Base-by-base conservation (phyloP, 2,888 invertebrate species). In the Scelioninae gen. 1 region DNA sequence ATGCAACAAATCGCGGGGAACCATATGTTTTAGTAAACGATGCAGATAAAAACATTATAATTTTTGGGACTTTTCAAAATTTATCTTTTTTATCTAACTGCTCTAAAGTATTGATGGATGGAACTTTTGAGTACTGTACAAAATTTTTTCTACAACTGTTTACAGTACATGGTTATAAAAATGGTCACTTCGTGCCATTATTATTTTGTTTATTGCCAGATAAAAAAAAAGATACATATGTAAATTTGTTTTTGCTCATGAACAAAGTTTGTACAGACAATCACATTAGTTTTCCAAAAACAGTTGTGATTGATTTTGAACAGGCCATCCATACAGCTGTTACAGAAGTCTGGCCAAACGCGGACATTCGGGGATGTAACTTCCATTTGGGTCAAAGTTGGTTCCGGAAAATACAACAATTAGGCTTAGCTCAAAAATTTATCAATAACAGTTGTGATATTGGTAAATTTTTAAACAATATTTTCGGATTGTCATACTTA, bases 381-480 rank as follows among this genome's bases (percentile, higher is more conserved):
- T 58, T 58, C 40, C 58, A 58, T 10, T 23, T 58, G 8, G 8
- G 43, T 13, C 58, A 40, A 43, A 58, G 58, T 10, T 58, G 58
- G 43, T 58, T 15, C 40, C 38, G 58, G n/a, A 38, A 58, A 16
- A 23, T 58, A 8, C 58, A 58, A 40, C 11, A 16, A 5, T n/a
- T 58, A 23, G 23, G 23, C 11, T 23, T 58, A 11, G 13, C 16
- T 43, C 10, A 11, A 40, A 15, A 9, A n/a, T 58, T 23, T 11
- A 58, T 38, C 11, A 11, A 40, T 3, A 32, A 38, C n/a, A 34
- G 34, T 15, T 32, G 8, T 43, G 56, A 56, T 1, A n/a, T 10
- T 23, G 16, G 58, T 0, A 40, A 58, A 16, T 16, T 38, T 10
- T 40, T 58, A 23, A 58, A 40, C 13, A n/a, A 40, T 5, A 40